A percentile compares a stretch with the other conserved stretches of the same genome.
These are phyloP conservation scores for Psittacus erithacus DNA, from an alignment of 2,113 vertebrate species.

Conservation along the genomic window DNA sequence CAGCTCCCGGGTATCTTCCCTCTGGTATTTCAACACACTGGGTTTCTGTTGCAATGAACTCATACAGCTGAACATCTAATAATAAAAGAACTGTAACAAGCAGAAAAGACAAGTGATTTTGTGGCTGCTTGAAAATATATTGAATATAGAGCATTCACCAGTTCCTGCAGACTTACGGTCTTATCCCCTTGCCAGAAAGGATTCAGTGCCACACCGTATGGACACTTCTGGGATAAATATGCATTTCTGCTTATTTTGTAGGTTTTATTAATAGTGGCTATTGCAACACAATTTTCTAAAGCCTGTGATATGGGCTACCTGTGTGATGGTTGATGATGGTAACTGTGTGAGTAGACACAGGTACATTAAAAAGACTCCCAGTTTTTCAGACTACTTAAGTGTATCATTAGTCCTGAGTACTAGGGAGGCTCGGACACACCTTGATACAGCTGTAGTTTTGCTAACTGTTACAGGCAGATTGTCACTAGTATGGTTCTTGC, in stretches of 20 bases:
- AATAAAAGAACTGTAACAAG: not conserved
- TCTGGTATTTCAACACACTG: not conserved
- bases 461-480: slow-evolving; percentile 26
- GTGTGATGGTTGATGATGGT: not conserved
- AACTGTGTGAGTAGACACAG: not conserved
- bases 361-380: not conserved
- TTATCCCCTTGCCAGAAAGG: not conserved
- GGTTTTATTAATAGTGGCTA: not conserved
- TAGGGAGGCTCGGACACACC: not conserved
- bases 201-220: not conserved
- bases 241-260: not conserved
- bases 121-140: not conserved
- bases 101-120: not conserved
- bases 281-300: not conserved
- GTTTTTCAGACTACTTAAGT: not conserved
- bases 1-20: not conserved
- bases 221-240: not conserved
- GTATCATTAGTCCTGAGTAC: not conserved
- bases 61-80: not conserved
- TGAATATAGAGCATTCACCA: not conserved
- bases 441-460: slow-evolving; percentile 20
- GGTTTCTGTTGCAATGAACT: not conserved
- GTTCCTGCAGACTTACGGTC: not conserved
- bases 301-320: not conserved
- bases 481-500: slow-evolving; percentile 15